Base-by-base conservation (phyloP, 2,797 vertebrate species). In the Phalloptychus januarius region DNA sequence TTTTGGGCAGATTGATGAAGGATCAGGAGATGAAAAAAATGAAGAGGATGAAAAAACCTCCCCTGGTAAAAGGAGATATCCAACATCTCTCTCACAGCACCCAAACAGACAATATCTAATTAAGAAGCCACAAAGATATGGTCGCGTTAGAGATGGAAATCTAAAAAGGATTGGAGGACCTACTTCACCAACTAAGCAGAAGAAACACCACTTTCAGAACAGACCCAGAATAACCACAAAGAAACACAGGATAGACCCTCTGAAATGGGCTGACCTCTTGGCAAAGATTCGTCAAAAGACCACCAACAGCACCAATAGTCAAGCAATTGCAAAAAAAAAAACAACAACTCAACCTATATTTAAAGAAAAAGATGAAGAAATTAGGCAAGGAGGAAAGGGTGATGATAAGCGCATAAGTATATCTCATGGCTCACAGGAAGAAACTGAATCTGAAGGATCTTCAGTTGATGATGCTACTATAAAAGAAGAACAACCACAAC, bases 251-350 rank as follows among this genome's bases (percentile, higher is more conserved):
- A 97, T 99, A 82, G 96, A 97, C 85, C 98, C 98, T 0, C 91
- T 96, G 79, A 97, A 95, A 48, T 99, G 98, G 98, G 98, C 97
- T 1, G 95, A 96, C 48, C 95, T 99, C 89, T 93, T 99, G 83
- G 97, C 97, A 83, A 96, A 97, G 75, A 98, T 99, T 12, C 97
- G 97, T 48, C 96, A 97, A 56, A 98, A 93, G 90, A 96, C 94
- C 25, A 31, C 87, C 81, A 74, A 79, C 0, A 94, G 86, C 74
- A 91, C 86, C 50, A 91, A 92, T 20, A 86, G 72, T 50, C 82
- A 91, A 45, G 25, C 72, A 18, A 71, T 65, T 20, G n/a, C 69
- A 71, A 65, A 70, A 67, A 82, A 8, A 84, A 77, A 73, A 23
- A 73, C 86, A 63, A 83, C 81, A 74, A 42, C 74, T 82, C 56